Base-by-base conservation (phyloP, 2,113 vertebrate species). In the Vidua chalybeata region DNA sequence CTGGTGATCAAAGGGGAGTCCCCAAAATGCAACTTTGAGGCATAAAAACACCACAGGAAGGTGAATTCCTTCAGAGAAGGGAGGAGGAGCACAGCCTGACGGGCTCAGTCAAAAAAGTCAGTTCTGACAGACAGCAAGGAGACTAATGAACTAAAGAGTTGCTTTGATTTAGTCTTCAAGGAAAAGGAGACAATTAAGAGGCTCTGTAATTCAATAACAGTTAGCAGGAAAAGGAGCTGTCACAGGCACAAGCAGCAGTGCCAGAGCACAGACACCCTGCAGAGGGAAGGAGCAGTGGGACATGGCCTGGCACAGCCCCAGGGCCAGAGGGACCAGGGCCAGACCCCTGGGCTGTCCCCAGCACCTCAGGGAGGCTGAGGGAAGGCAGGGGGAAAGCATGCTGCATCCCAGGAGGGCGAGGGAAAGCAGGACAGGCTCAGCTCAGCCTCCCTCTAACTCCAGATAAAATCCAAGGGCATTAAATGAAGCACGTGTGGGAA, bases 81-180 rank as follows among this genome's bases (percentile, higher is more conserved):
- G 23, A 86, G 43, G 12, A 83, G 55, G 30, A 89, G 4, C 28
- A 75, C 48, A 71, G 26, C 35, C 82, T 80, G 82, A 85, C 87
- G 67, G 24, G 28, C 92, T 93, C 93, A 90, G 76, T 96, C 93
- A 92, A 87, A 92, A 96, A 89, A 92, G 88, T 92, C 90, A 76
- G 45, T 56, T 82, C 85, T 95, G 93, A 91, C 88, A 94, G 89
- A 93, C 89, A 95, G 91, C 66, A 61, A 92, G 64, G 81, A 85
- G 66, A 71, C 87, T 95, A 91, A 84, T 93, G 77, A 91, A 84
- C 68, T 82, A 90, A 95, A 93, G 89, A 73, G 49, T 93, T 94
- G 69, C 90, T 96, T 93, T 95, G 96, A 90, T 94, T 95, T 88
- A 94, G 96, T 94, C 92, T 95, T 97, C 93, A 93, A 93, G 89